phyloP scores from a whole-genome alignment of 2,113 vertebrate genomes.

The Cynocephalus volans region DNA sequence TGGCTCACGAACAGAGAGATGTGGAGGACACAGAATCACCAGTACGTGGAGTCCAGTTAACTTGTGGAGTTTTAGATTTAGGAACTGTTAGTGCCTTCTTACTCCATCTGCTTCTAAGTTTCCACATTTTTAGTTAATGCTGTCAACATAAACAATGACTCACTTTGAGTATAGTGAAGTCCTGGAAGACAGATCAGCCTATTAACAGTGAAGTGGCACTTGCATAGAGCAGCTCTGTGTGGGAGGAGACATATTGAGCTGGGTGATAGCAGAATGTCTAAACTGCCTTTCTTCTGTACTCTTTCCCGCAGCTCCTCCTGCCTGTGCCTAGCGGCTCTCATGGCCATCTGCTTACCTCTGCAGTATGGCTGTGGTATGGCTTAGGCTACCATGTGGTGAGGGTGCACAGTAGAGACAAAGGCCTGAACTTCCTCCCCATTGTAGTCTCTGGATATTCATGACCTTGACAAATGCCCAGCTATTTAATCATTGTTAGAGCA shows the following conservation, averaged over 20 bases:
- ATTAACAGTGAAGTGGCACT: not conserved
- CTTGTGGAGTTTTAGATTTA: not conserved
- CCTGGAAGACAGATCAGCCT: not conserved
- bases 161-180: not conserved
- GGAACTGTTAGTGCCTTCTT: conserved; percentile 15
- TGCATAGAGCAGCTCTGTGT: not conserved
- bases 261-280: not conserved
- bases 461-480: not conserved
- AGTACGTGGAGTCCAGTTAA: not conserved
- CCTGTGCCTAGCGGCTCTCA: not conserved
- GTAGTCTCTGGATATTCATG: not conserved
- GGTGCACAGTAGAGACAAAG: not conserved
- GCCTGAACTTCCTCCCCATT: not conserved
- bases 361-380: not conserved
- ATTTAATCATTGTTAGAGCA: not conserved
- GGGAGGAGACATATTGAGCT: not conserved
- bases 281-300: not conserved
- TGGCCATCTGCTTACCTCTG: not conserved
- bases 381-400: no score
- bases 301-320: not conserved
- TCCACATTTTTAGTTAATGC: not conserved
- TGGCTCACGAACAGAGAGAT: not conserved
- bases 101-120: not conserved
- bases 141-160: conserved; percentile 1
- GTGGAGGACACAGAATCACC: not conserved